Conservation (phyloP, 2,888 invertebrate genomes). For the Eilema caniola region DNA sequence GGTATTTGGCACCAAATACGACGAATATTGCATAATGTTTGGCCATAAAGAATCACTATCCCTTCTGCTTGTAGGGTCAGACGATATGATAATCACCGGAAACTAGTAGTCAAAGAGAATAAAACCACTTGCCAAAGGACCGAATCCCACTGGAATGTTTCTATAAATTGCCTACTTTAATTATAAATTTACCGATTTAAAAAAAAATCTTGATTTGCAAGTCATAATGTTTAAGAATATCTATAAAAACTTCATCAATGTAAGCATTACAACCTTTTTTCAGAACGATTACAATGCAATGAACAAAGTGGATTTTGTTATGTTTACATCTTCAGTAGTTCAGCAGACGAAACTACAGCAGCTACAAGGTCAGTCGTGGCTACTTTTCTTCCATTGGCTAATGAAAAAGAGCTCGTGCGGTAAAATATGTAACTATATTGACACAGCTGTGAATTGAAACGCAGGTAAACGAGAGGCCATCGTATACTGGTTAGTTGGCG, state of each 20-base stretch:
- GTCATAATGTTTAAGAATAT: not conserved
- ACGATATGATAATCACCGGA: not conserved
- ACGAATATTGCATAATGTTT: not conserved
- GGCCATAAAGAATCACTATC: not conserved
- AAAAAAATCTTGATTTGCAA: too few relatives aligned
- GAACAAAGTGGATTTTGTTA: conserved; percentile 31
- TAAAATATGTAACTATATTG: conserved; percentile 41
- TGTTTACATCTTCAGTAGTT: conserved; percentile 46
- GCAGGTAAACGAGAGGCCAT: conserved; percentile 54
- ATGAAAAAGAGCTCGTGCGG: conserved; percentile 40
- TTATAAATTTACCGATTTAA: too few relatives aligned
- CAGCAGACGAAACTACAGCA: conserved; percentile 41
- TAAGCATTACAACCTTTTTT: not conserved
- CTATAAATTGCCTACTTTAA: too few relatives aligned
- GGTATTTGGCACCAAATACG: not conserved
- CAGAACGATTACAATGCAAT: conserved; percentile 12
- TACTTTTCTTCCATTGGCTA: conserved; percentile 50
- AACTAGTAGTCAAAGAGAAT: not conserved
- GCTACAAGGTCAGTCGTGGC: conserved; percentile 44
- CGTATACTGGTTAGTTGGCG: conserved; percentile 60
- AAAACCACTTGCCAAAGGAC: not conserved
- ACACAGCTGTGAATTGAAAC: conserved; percentile 39
- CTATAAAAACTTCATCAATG: not conserved
- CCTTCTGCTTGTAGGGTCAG: not conserved
- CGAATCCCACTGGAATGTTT: not conserved